Conservation (phyloP, 2,797 vertebrate genomes). For the Orestias chungarensis region DNA sequence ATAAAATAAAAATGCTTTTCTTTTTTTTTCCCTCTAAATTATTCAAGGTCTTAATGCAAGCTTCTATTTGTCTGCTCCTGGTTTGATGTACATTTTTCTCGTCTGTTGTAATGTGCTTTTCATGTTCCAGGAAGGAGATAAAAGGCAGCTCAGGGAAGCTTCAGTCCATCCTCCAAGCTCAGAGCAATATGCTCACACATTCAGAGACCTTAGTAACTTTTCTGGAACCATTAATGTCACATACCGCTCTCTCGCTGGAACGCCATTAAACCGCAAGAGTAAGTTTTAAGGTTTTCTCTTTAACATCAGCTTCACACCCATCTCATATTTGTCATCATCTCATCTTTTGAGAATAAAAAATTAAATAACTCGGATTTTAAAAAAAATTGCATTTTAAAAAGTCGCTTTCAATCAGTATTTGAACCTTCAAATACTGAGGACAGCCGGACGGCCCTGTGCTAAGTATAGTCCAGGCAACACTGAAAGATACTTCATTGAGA, state of each 20-base stretch:
- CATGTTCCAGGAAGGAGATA: slow-evolving; percentile 89
- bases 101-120: slow-evolving; percentile 20
- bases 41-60: background rate
- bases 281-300: slow-evolving; percentile 70
- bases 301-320: slow-evolving; percentile 19
- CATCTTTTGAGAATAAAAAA: slow-evolving; percentile 8
- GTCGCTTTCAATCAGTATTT: too few species aligned
- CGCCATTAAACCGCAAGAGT: slow-evolving; percentile 94
- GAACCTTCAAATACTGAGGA: too few species aligned
- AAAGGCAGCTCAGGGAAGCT: slow-evolving; percentile 89
- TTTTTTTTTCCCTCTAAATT: background rate
- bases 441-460: too few species aligned
- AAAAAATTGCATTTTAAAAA: too few species aligned
- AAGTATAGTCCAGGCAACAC: too few species aligned
- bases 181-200: slow-evolving; percentile 90
- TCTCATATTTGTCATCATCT: slow-evolving; percentile 1
- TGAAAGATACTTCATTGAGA: too few species aligned
- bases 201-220: slow-evolving; percentile 95
- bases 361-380: background rate
- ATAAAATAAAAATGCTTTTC: background rate
- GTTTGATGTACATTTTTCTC: background rate
- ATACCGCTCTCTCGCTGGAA: slow-evolving; percentile 93
- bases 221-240: slow-evolving; percentile 96
- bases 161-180: slow-evolving; percentile 90
- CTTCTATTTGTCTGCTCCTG: background rate